Percentiles rank a stretch among this genome's conserved stretches.
Evolutionary conservation across 1,140 invertebrate genomes (phyloP).

Genomic region (Ptiloglossa arizonensis): DNA sequence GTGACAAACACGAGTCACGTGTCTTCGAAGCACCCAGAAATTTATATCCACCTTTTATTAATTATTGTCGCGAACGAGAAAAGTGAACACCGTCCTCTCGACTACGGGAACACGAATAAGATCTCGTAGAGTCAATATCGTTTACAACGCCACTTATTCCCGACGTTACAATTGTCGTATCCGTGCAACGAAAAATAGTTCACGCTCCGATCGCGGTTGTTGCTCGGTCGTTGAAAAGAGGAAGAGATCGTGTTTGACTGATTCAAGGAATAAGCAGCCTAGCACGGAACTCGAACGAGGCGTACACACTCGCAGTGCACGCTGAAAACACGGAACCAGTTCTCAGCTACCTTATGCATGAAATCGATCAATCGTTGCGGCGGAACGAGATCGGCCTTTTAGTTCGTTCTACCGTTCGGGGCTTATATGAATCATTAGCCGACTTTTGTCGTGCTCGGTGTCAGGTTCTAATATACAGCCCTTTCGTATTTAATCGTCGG

Average conservation of each 20-base stretch:
- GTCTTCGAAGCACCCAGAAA: too few species aligned
- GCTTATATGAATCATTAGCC: slow-evolving; percentile 35
- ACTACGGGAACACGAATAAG: too few species aligned
- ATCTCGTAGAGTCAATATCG: too few species aligned
- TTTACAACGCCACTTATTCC: too few species aligned
- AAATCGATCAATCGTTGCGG: slow-evolving; percentile 50
- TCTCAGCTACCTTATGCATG: slow-evolving; percentile 34
- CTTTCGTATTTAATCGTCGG: slow-evolving; percentile 22
- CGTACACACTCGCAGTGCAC: not conserved
- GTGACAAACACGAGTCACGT: too few species aligned
- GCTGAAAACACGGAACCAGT: slow-evolving; percentile 39
- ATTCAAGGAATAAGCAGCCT: slow-evolving; percentile 23
- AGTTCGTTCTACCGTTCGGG: slow-evolving; percentile 22
- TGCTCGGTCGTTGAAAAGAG: slow-evolving; percentile 7
- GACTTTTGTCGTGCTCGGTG: slow-evolving; percentile 37
- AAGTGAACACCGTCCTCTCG: too few species aligned
- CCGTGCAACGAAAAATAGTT: too few species aligned
- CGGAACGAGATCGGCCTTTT: slow-evolving; percentile 45
- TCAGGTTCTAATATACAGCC: slow-evolving; percentile 35
- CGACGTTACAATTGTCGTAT: too few species aligned
- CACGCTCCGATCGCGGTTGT: too few species aligned
- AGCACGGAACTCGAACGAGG: slow-evolving; percentile 5
- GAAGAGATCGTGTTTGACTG: slow-evolving; percentile 24
- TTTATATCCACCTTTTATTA: too few species aligned
- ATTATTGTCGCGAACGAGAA: too few species aligned